Evolutionary conservation across 2,888 invertebrate species (phyloP).

Genomic region (Serrognathus titanus): DNA sequence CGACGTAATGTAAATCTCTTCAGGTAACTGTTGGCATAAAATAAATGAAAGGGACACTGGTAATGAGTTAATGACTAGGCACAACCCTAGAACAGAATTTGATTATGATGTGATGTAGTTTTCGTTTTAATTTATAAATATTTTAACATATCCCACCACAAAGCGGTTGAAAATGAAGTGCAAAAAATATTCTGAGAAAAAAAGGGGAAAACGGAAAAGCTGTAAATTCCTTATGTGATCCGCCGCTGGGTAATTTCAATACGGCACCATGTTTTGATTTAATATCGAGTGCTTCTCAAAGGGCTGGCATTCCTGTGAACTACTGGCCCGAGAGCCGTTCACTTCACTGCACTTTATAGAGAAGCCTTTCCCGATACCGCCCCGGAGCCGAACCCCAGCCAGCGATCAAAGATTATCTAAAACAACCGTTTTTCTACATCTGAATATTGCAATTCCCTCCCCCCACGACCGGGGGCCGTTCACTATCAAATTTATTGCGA

Average conservation of each 20-base stretch:
- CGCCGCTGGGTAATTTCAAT: constrained; percentile 27
- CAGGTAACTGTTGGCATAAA: too few species aligned
- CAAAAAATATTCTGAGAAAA: too few species aligned
- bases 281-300: constrained; percentile 29
- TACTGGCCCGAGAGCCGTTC: constrained; percentile 23
- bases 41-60: too few species aligned
- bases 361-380: not conserved
- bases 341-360: constrained; percentile 20
- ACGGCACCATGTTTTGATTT: constrained; percentile 29
- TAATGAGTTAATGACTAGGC: too few species aligned
- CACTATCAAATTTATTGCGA: too few species aligned
- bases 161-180: too few species aligned
- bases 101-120: too few species aligned
- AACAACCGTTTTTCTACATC: constrained; percentile 11
- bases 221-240: constrained; percentile 6
- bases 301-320: constrained; percentile 26
- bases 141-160: too few species aligned
- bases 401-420: constrained; percentile 13
- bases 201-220: too few species aligned
- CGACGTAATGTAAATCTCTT: too few species aligned
- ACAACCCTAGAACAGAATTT: too few species aligned
- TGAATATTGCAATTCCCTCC: constrained; percentile 11
- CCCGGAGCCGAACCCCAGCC: not conserved
- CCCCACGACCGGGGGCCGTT: not conserved
- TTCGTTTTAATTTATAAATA: too few species aligned